Percentiles rank a stretch among this genome's conserved stretches.
Evolutionary conservation across 2,888 invertebrate genomes (phyloP).

Genomic region (Scaptomyza tumidula): DNA sequence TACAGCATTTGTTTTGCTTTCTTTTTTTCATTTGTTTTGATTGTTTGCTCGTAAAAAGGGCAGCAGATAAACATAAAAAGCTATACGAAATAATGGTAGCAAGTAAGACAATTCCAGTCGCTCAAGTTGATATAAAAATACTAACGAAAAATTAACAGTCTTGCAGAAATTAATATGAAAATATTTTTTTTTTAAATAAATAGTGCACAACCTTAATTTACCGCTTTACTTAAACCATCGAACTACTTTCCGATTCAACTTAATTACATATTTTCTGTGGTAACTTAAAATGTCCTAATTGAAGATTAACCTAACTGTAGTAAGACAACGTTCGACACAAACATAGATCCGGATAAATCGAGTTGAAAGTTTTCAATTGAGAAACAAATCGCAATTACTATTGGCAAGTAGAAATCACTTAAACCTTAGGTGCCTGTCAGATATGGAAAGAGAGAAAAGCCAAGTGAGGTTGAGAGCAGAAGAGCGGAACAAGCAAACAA

Average conservation of each 20-base stretch:
- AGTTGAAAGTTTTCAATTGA: too few species aligned
- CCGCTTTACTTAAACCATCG: too few species aligned
- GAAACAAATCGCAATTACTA: constrained; percentile 19
- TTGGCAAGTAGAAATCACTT: constrained; percentile 45
- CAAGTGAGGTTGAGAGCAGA: constrained; percentile 1
- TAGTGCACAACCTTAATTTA: too few species aligned
- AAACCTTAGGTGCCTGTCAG: constrained; percentile 18
- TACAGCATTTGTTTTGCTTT: constrained; percentile 23
- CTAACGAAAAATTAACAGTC: not conserved
- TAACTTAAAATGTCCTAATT: too few species aligned
- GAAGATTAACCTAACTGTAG: too few species aligned
- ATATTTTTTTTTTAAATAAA: too few species aligned
- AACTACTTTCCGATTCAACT: too few species aligned
- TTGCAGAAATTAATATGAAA: not conserved
- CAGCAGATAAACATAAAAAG: constrained; percentile 10
- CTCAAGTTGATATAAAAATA: not conserved
- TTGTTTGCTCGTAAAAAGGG: constrained; percentile 45
- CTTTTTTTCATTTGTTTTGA: constrained; percentile 41
- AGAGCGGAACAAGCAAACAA: constrained; percentile 35
- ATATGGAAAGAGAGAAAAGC: too few species aligned
- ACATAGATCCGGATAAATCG: too few species aligned
- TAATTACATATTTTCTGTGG: too few species aligned
- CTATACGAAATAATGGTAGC: not conserved
- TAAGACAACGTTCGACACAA: too few species aligned
- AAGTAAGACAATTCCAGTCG: not conserved